phyloP scores from a whole-genome alignment of 2,888 invertebrate species.

The Tineola bisselliella region DNA sequence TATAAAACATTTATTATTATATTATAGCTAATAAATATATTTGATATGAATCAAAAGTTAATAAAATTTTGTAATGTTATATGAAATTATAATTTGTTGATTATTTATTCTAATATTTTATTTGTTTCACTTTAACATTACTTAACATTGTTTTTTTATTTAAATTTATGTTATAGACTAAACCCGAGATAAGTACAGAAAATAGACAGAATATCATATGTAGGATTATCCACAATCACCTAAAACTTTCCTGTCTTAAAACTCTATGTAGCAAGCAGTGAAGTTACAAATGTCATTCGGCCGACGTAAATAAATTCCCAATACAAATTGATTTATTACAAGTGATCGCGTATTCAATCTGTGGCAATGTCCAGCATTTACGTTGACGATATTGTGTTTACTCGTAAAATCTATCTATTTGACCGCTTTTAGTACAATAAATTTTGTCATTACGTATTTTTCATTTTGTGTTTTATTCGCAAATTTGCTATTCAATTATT shows the following conservation, averaged over 20 bases:
- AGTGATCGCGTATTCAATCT: constrained; percentile 25
- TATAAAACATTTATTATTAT: too few species aligned
- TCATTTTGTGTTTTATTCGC: too few species aligned
- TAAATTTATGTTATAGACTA: too few species aligned
- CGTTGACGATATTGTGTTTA: constrained; percentile 5
- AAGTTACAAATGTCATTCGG: constrained; percentile 35
- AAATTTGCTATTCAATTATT: too few species aligned
- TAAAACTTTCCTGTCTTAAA: neutral
- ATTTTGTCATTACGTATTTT: neutral
- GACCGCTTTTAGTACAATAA: neutral
- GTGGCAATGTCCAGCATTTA: constrained; percentile 27
- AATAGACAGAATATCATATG: neutral
- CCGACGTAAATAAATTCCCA: constrained; percentile 38
- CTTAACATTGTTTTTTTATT: too few species aligned
- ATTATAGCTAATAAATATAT: too few species aligned
- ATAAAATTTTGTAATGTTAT: too few species aligned
- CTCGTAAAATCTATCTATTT: neutral
- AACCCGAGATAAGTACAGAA: too few species aligned
- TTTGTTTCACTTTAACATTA: too few species aligned
- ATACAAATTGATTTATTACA: constrained; percentile 40
- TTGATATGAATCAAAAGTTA: too few species aligned
- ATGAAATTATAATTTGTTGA: too few species aligned
- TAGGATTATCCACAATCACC: neutral
- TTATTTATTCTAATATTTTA: too few species aligned
- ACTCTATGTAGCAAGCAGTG: constrained; percentile 14